phyloP scores from a whole-genome alignment of 2,113 vertebrate species.

The Sceloporus tristichus region DNA sequence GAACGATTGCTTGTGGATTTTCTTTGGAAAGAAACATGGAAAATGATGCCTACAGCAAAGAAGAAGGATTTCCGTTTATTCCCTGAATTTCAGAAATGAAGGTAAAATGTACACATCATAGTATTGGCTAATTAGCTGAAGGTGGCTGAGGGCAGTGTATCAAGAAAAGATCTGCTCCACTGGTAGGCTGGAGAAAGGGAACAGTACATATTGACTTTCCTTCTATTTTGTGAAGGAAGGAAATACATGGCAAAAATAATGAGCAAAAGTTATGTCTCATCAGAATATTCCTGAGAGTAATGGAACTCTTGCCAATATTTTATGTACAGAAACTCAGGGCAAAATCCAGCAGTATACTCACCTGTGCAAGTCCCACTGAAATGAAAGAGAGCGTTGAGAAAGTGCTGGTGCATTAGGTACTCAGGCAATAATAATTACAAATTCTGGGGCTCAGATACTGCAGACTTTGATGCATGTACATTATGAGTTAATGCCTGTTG shows the following conservation, averaged over 20 bases:
- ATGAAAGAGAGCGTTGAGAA: not conserved
- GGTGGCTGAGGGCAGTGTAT: not conserved
- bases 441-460: not conserved
- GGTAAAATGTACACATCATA: not conserved
- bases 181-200: not conserved
- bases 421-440: not conserved
- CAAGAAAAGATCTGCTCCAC: not conserved
- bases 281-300: not conserved
- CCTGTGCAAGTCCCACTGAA: not conserved
- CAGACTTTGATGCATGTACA: not conserved
- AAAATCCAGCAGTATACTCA: not conserved
- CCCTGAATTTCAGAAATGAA: not conserved
- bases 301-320: not conserved
- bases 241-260: slow-evolving; percentile 17
- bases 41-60: not conserved
- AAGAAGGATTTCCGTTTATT: not conserved
- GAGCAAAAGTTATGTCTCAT: not conserved
- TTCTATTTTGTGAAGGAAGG: slow-evolving; percentile 7
- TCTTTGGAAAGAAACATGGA: not conserved
- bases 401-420: too few species aligned
- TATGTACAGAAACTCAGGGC: slow-evolving; percentile 6
- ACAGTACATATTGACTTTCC: slow-evolving; percentile 17
- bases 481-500: not conserved
- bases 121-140: not conserved
- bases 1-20: not conserved